These are phyloP conservation scores for Leucania comma DNA, from an alignment of 2,888 invertebrate species.

Conservation along the genomic window DNA sequence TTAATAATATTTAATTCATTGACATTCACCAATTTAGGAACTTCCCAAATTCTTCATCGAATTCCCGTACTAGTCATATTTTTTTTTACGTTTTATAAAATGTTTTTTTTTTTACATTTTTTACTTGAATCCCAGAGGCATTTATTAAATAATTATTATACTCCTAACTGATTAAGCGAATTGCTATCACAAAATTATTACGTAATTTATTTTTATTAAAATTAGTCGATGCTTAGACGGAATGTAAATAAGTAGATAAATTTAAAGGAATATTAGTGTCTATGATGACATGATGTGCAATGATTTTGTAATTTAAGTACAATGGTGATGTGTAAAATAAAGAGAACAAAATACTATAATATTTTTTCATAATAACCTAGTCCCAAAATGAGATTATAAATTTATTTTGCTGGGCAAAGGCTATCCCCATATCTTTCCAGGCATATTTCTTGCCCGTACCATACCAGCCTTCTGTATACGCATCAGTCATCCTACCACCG, in stretches of 20 bases:
- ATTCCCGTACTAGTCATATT: slow-evolving; percentile 60
- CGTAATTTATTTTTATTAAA: slow-evolving; percentile 46
- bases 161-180: slow-evolving; percentile 30
- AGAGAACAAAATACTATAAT: slow-evolving; percentile 47
- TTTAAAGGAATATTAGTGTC: slow-evolving; percentile 47
- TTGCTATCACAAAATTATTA: slow-evolving; percentile 56
- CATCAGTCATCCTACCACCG: background rate
- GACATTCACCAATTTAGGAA: slow-evolving; percentile 9
- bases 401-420: background rate
- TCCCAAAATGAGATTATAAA: background rate
- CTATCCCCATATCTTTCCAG: background rate
- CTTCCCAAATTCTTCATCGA: slow-evolving; percentile 45
- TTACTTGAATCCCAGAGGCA: slow-evolving; percentile 46
- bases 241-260: slow-evolving; percentile 59
- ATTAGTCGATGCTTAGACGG: slow-evolving; percentile 44
- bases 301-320: slow-evolving; percentile 75
- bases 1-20: slow-evolving; percentile 9
- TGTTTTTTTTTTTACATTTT: slow-evolving; percentile 21
- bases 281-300: slow-evolving; percentile 65
- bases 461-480: background rate
- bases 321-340: slow-evolving; percentile 69
- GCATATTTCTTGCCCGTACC: no score
- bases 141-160: slow-evolving; percentile 52
- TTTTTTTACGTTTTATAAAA: slow-evolving; percentile 25
- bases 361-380: slow-evolving; percentile 18